phyloP scores from a whole-genome alignment of 1,140 invertebrate species.

The Plectrocnemia conspersa region DNA sequence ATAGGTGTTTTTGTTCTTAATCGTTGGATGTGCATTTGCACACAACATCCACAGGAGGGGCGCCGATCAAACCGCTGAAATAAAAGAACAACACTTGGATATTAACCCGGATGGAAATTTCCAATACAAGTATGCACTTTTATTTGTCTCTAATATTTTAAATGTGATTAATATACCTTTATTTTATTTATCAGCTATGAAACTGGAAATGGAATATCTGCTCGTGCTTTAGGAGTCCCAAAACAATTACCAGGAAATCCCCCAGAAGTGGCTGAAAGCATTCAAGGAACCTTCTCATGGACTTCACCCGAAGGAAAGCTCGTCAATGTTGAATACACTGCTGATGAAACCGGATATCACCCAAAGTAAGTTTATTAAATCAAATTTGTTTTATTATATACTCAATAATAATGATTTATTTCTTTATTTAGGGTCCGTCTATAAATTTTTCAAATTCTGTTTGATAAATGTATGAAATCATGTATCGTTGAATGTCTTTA shows the following conservation, averaged over 20 bases:
- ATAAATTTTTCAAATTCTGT: slow-evolving; percentile 1
- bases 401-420: not conserved
- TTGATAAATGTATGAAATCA: not conserved
- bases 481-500: not conserved
- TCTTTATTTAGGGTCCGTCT: slow-evolving; percentile 10
- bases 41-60: slow-evolving; percentile 6
- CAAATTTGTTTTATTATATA: not conserved
- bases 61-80: slow-evolving; percentile 18
- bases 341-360: slow-evolving; percentile 52
- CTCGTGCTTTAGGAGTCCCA: slow-evolving; percentile 40
- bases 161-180: slow-evolving; percentile 4
- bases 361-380: slow-evolving; percentile 36
- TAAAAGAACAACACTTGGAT: slow-evolving; percentile 26
- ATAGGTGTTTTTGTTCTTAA: slow-evolving; percentile 19
- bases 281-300: slow-evolving; percentile 42
- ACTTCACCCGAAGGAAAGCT: slow-evolving; percentile 44
- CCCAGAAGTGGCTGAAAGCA: slow-evolving; percentile 34
- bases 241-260: slow-evolving; percentile 41
- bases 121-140: slow-evolving; percentile 24
- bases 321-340: slow-evolving; percentile 44
- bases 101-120: slow-evolving; percentile 28
- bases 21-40: slow-evolving; percentile 19
- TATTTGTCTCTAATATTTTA: not conserved
- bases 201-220: slow-evolving; percentile 47
- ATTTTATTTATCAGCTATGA: slow-evolving; percentile 41